Base-by-base conservation (phyloP, 2,113 vertebrate species). In the Heliornis fulica region DNA sequence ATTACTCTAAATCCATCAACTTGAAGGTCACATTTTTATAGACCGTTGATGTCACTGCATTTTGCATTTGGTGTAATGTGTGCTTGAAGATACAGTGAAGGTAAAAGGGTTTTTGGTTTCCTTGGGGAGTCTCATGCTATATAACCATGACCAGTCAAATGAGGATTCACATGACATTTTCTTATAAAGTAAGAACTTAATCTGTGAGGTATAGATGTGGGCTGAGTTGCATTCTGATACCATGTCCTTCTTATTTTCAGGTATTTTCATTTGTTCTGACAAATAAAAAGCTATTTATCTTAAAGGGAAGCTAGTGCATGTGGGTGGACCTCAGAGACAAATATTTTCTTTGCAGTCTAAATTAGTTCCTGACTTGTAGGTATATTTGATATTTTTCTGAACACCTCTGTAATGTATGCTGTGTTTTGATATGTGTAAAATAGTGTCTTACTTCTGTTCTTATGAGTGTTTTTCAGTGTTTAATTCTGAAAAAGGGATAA, bases 1-100 rank as follows among this genome's bases (percentile, higher is more conserved):
- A 98, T 98, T 97, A 96, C 97, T 97, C 94, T 97, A 97, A 97
- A 97, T 96, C 94, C 96, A 95, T 97, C 90, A 96, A 63, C 90
- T 87, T 63, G 94, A 98, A 98, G 97, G 98, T 98, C 97, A 97
- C 31, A 69, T 59, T 98, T 98, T 98, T 97, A 98, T 97, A 94
- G 97, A 97, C 95, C 94, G 7, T 94, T 97, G 96, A 97, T 98
- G 96, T 98, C 96, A 97, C 90, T 94, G 92, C 97, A 96, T 97
- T 98, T 98, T 97, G 91, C 94, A 96, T 82, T 85, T 94, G 65
- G 93, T 93, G 96, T 90, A 94, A 95, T 89, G 61, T 90, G 61
- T 93, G 64, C 79, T 94, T 97, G 89, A 97, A 96, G 95, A 87
- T 57, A 93, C 32, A 87, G 51, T 78, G 82, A 96, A 96, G 89